Conservation (phyloP, 2,113 vertebrate genomes). For the Chloropsis hardwickii region DNA sequence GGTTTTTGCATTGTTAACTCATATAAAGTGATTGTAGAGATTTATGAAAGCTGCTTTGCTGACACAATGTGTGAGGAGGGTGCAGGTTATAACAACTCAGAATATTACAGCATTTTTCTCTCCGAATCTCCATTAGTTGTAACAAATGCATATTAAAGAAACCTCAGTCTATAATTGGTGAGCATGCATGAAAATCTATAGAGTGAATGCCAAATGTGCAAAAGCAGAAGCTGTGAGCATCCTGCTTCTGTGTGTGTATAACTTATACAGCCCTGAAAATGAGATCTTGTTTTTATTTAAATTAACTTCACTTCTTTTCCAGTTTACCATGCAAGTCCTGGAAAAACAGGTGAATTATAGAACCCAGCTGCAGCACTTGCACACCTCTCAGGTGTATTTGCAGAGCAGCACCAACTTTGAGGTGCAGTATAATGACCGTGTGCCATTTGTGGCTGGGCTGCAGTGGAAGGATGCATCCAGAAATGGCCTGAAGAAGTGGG, state of each 20-base stretch:
- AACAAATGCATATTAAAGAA: background rate
- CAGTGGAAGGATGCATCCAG: conserved; percentile 78
- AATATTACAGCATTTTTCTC: background rate
- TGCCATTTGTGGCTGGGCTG: conserved; percentile 75
- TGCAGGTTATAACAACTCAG: background rate
- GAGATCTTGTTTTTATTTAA: background rate
- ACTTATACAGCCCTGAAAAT: background rate
- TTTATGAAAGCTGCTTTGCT: background rate
- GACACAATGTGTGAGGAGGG: background rate
- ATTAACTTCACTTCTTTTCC: background rate
- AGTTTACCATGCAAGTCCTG: conserved; percentile 79
- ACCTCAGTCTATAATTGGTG: background rate
- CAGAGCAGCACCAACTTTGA: conserved; percentile 84
- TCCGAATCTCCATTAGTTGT: background rate
- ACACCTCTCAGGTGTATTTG: conserved; percentile 52
- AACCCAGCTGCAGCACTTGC: conserved; percentile 75
- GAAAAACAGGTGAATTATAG: conserved; percentile 81
- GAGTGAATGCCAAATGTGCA: background rate
- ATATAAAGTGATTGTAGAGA: background rate
- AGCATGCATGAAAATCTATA: background rate
- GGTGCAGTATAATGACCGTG: conserved; percentile 74
- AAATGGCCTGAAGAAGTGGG: conserved; percentile 74
- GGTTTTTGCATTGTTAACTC: background rate
- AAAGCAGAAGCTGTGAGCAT: background rate
- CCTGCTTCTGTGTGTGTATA: background rate